A percentile compares a stretch with the other conserved stretches of the same genome.
These are phyloP conservation scores for Styela plicata DNA, from an alignment of 23 tunicate genomes.

Conservation along the genomic window DNA sequence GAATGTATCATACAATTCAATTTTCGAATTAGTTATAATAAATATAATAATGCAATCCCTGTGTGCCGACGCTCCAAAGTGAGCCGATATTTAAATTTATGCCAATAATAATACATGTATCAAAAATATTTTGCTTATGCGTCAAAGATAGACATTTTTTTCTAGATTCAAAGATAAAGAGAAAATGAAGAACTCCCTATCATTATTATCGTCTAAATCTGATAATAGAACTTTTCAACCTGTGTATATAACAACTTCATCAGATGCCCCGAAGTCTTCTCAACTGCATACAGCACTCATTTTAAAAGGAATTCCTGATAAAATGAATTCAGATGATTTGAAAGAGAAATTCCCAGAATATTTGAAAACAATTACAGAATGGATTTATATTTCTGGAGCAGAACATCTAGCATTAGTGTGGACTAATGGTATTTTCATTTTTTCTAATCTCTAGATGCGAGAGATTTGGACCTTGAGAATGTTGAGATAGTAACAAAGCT, in stretches of 20 bases:
- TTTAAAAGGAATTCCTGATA: slow-evolving; percentile 42
- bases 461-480: no score
- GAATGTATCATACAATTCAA: no score
- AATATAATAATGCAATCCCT: neutral
- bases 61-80: no score
- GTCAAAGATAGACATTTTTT: no score
- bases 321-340: slow-evolving; percentile 49
- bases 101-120: no score
- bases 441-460: no score
- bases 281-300: slow-evolving; percentile 30
- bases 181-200: neutral
- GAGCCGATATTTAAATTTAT: no score
- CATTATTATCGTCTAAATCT: neutral
- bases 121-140: no score
- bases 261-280: slow-evolving; percentile 28
- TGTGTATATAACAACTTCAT: slow-evolving; percentile 42
- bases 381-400: slow-evolving; percentile 32
- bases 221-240: neutral
- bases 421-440: slow-evolving; percentile 36
- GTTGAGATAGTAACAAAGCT: no score
- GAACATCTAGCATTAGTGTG: slow-evolving; percentile 48
- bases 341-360: slow-evolving; percentile 31
- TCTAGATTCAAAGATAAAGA: slow-evolving; percentile 37
- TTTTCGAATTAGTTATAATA: no score
- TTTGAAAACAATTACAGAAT: slow-evolving; percentile 45